These are phyloP conservation scores for Sesamia nonagrioides DNA, from an alignment of 1,140 invertebrate species.

Conservation along the genomic window DNA sequence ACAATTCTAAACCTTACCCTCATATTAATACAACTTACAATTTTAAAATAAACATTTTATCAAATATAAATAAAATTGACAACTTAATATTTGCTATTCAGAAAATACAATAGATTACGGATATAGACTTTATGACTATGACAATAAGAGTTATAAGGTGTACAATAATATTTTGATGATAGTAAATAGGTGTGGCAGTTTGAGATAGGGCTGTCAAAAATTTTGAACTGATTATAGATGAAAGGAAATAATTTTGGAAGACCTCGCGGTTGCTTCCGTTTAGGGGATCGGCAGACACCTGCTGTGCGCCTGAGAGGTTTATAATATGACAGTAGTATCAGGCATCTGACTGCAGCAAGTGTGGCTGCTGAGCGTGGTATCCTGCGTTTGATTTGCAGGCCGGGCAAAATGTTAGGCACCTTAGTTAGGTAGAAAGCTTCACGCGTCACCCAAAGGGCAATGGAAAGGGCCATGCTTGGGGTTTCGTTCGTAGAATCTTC, in stretches of 20 bases:
- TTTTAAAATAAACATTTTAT: background rate
- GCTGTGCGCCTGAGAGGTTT: background rate
- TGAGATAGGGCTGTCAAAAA: slow-evolving; percentile 16
- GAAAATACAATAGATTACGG: background rate
- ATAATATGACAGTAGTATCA: background rate
- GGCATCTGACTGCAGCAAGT: no score
- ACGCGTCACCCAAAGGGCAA: no score
- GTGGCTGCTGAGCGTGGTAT: no score
- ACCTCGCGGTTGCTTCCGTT: slow-evolving; percentile 14
- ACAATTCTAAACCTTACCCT: background rate
- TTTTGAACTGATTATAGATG: slow-evolving; percentile 20
- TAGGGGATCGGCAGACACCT: background rate
- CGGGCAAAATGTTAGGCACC: no score
- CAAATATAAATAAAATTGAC: background rate
- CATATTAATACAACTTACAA: background rate
- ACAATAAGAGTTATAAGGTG: background rate
- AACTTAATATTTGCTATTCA: background rate
- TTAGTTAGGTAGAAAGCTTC: no score
- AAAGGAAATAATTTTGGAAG: background rate
- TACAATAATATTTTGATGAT: background rate
- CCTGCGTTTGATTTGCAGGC: no score
- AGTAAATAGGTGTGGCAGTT: background rate
- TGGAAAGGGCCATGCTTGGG: no score
- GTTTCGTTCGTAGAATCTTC: no score
- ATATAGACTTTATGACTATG: background rate